phyloP scores from a whole-genome alignment of 2,113 vertebrate species.

The Alces alces region DNA sequence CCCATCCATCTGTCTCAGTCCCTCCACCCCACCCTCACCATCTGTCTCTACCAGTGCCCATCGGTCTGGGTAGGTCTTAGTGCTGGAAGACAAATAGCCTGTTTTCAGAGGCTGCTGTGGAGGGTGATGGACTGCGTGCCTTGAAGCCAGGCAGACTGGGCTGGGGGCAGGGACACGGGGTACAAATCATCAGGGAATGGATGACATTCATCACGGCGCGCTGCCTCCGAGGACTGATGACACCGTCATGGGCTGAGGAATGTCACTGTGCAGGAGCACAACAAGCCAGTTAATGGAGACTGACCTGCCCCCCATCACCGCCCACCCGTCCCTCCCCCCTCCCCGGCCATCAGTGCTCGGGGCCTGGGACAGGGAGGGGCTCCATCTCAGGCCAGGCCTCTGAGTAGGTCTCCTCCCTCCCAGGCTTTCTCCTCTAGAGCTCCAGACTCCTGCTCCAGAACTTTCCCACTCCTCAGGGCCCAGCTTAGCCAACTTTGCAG shows the following conservation, averaged over 20 bases:
- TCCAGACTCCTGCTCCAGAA: background rate
- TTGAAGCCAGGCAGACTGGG: background rate
- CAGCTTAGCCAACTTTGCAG: background rate
- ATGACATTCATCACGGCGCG: slow-evolving; percentile 35
- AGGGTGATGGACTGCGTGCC: slow-evolving; percentile 30
- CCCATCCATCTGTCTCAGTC: slow-evolving; percentile 52
- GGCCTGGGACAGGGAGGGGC: background rate
- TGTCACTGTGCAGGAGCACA: slow-evolving; percentile 53
- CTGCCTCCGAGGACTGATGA: slow-evolving; percentile 51
- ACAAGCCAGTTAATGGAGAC: background rate
- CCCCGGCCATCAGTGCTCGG: accelerated
- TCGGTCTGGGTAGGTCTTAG: slow-evolving; percentile 17
- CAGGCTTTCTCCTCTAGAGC: background rate
- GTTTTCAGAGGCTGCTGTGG: background rate
- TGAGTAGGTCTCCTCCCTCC: background rate
- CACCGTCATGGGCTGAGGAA: background rate
- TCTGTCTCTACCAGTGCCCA: slow-evolving; percentile 47
- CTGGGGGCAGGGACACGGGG: background rate
- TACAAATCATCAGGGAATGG: background rate
- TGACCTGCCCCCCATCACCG: accelerated
- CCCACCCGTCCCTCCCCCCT: accelerated
- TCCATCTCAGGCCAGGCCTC: background rate
- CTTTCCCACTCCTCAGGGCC: background rate
- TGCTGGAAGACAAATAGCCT: slow-evolving; percentile 33
- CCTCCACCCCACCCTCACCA: slow-evolving; percentile 3